Base-by-base conservation (phyloP, 2,797 vertebrate genomes). In the Arrhamphus sclerolepis region DNA sequence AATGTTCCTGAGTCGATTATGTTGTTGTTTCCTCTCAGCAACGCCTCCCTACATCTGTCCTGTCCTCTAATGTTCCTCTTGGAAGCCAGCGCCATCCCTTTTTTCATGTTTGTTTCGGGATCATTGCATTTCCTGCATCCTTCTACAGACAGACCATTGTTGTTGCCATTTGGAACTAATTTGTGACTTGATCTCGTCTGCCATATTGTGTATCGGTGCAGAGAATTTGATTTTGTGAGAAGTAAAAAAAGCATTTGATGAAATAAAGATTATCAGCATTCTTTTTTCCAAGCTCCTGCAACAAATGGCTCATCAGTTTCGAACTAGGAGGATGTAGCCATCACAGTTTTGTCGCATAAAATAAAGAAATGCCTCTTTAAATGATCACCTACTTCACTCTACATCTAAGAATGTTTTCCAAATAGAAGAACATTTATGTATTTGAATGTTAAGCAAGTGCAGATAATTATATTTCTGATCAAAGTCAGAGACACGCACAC, bases 1-100 rank as follows among this genome's bases (percentile, higher is more conserved):
- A 70, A n/a, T 76, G 83, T 86, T 87, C 73, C 81, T 74, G 78
- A 82, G 85, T 86, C 83, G 83, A 89, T 91, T 88, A 89, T 85
- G 81, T 87, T 81, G 83, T 87, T 88, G 82, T 86, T 86, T 78
- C 73, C 72, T 74, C 83, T 49, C 66, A 69, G 64, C 54, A 13
- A 64, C 63, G 50, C 82, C 74, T 83, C 78, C 80, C 72, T 59
- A 77, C 86, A 78, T 77, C 62, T 61, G 61, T 63, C 57, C 71
- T 73, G 72, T 88, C 75, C 75, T 84, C 81, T 71, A 83, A 85
- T 66, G 60, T 53, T 69, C 72, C 77, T 66, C 71, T 71, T 57
- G 59, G 70, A 66, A 82, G 34, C 34, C 13, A 38, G 14, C 34
- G 67, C 50, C 41, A 65, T 70, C n/a, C 53, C 53, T 56, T 42